These are phyloP conservation scores for Trematomus loennbergii DNA, from an alignment of 2,113 vertebrate species.

Conservation along the genomic window DNA sequence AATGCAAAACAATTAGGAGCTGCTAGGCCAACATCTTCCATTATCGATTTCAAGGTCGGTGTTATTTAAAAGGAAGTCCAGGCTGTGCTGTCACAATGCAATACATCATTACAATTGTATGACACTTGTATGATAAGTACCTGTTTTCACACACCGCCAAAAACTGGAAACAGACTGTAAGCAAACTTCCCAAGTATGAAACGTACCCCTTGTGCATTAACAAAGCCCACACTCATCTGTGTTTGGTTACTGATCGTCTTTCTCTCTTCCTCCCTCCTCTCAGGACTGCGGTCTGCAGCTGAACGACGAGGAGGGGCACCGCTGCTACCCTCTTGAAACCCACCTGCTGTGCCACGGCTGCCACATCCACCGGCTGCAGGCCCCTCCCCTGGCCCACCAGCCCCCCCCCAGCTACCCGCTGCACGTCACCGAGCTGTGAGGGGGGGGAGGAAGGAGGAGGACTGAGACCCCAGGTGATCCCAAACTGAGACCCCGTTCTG, in stretches of 20 bases:
- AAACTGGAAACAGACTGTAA: no score
- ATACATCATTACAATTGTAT: no score
- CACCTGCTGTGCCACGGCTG: conserved; percentile 95
- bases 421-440: conserved; percentile 96
- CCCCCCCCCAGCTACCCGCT: conserved; percentile 88
- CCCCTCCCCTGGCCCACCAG: conserved; percentile 80
- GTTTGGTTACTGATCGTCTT: neutral
- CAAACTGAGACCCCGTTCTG: no score
- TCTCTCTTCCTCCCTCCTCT: conserved; percentile 23
- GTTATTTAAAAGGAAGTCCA: no score
- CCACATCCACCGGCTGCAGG: conserved; percentile 92
- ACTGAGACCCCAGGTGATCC: conserved; percentile 34
- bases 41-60: no score
- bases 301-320: conserved; percentile 95
- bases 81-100: no score
- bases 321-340: conserved; percentile 95
- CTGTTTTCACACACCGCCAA: no score
- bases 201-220: neutral
- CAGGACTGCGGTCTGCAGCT: conserved; percentile 96
- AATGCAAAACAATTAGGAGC: no score
- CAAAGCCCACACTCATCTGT: neutral
- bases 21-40: no score
- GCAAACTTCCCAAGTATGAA: no score
- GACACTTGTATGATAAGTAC: no score
- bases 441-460: neutral